A percentile compares a stretch with the other conserved stretches of the same genome.
These are phyloP conservation scores for Tauraco erythrolophus DNA, from an alignment of 2,113 vertebrate species.

Conservation along the genomic window DNA sequence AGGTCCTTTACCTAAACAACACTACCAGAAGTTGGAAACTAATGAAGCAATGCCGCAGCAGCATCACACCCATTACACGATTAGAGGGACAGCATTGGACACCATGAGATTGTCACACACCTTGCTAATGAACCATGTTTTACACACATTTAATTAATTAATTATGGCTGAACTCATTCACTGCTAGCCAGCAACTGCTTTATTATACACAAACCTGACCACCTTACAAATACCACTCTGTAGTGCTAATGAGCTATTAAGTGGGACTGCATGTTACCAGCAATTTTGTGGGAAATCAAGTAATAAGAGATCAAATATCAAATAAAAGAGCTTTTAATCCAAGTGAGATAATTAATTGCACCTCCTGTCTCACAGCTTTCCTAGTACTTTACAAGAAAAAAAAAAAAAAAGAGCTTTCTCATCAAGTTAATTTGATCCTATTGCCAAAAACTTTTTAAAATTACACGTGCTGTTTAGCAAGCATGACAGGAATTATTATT, in stretches of 20 bases:
- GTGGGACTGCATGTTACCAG: slow-evolving; percentile 35
- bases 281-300: slow-evolving; percentile 66
- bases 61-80: slow-evolving; percentile 42
- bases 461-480: slow-evolving; percentile 34
- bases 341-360: slow-evolving; percentile 69
- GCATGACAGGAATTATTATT: slow-evolving; percentile 25
- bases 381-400: slow-evolving; percentile 51
- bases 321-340: slow-evolving; percentile 67
- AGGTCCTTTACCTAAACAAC: slow-evolving; percentile 24
- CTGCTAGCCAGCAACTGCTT: slow-evolving; percentile 57
- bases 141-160: slow-evolving; percentile 72
- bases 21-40: slow-evolving; percentile 27
- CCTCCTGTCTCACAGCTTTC: slow-evolving; percentile 60
- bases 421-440: slow-evolving; percentile 59
- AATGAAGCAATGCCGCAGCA: slow-evolving; percentile 45
- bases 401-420: slow-evolving; percentile 45
- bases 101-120: slow-evolving; percentile 49
- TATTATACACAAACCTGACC: slow-evolving; percentile 64
- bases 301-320: slow-evolving; percentile 71
- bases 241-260: slow-evolving; percentile 63
- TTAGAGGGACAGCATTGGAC: slow-evolving; percentile 38
- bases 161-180: slow-evolving; percentile 61
- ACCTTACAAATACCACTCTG: slow-evolving; percentile 39
- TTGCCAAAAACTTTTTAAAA: slow-evolving; percentile 34
- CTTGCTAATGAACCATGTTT: slow-evolving; percentile 70